Evolutionary conservation across 2,797 vertebrate genomes (phyloP).

Genomic region (Myotis vivesi): DNA sequence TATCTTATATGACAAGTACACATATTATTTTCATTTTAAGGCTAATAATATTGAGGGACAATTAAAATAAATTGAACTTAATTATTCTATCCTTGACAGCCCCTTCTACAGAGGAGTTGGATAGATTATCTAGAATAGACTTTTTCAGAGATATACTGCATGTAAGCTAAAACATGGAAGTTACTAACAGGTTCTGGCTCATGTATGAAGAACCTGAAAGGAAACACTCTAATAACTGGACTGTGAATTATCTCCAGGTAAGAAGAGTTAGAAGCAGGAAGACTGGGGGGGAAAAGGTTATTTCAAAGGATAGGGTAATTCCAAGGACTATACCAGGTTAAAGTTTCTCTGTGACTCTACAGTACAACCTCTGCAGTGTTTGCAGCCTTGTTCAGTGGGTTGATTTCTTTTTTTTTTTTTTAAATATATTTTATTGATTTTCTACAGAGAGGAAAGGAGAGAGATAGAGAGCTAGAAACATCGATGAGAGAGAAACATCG

Average conservation of each 20-base stretch:
- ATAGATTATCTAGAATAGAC: neutral
- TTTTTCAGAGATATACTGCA: neutral
- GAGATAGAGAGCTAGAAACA: too few species aligned
- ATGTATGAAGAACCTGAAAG: neutral
- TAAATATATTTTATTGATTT: too few species aligned
- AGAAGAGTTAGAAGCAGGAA: neutral
- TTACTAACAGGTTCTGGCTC: neutral
- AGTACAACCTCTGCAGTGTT: neutral
- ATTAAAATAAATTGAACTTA: neutral
- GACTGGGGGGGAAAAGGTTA: neutral
- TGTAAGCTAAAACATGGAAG: neutral
- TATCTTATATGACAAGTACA: neutral
- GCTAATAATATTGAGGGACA: neutral
- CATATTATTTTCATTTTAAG: neutral
- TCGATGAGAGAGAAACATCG: too few species aligned
- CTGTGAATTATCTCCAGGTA: neutral
- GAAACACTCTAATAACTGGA: neutral
- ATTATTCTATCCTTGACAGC: neutral
- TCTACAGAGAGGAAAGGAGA: too few species aligned
- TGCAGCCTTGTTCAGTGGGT: neutral
- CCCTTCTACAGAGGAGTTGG: neutral
- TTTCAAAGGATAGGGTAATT: neutral
- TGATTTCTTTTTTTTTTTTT: too few species aligned
- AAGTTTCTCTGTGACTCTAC: neutral
- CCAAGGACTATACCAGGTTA: neutral